Evolutionary conservation across 2,888 invertebrate species (phyloP), one percentile per base, ranked within the genome.

Genomic region (Brachyptera putata): DNA sequence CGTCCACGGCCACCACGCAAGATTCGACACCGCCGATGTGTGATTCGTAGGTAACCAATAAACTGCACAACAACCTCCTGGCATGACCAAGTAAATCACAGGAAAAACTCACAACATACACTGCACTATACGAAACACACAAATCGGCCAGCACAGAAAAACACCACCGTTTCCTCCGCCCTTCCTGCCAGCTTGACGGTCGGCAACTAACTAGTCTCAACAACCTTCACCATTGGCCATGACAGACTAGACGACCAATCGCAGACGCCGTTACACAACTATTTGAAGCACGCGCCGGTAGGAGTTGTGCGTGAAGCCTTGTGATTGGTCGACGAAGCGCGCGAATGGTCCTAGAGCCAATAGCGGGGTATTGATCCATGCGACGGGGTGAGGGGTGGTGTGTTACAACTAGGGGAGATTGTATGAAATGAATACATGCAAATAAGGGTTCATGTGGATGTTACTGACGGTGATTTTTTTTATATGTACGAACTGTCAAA

Each of bases 71-170:
- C 57, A 55, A 37, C 63, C 63, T 37, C 58, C 55, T 63, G 63
- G 63, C 63, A 63, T 63, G 60, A 58, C 63, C 58, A 50, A 21
- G n/a, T n/a, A n/a, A n/a, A n/a, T n/a, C n/a, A n/a, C n/a, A n/a
- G n/a, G n/a, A n/a, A n/a, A n/a, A n/a, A n/a, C n/a, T n/a, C n/a
- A n/a, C 9, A 57, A 41, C 14, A 26, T 21, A 36, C 49, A 50
- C 58, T 24, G 16, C 49, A 26, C 22, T 14, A 43, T 43, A 49
- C 59, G 49, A 37, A 50, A 46, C 53, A 41, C 62, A 46, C 55
- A 48, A 46, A 39, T 36, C 53, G 14, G 49, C 48, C 16, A 21
- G 25, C 34, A 16, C 21, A 25, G 16, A 21, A 16, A 11, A 24
- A 39, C 16, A 48, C 57, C 48, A 21, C 34, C 37, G 26, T 24